phyloP scores from a whole-genome alignment of 2,113 vertebrate genomes.

The Prunella himalayana region DNA sequence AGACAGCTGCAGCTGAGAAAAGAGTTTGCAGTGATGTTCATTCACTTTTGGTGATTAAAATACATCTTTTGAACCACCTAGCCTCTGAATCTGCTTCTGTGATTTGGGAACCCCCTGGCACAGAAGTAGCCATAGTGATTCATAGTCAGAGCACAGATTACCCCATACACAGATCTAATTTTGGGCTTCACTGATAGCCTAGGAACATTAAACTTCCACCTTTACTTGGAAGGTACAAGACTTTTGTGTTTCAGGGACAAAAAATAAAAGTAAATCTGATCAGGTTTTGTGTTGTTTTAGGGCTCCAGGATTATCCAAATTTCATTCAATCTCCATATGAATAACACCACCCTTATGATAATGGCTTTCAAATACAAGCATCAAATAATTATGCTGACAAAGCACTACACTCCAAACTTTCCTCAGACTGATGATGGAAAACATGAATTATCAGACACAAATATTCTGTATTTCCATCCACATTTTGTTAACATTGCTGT shows the following conservation, averaged over 20 bases:
- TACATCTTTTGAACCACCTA: neutral
- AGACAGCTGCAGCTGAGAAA: neutral
- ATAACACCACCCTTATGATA: neutral
- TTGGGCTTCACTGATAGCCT: neutral
- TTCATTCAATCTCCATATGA: neutral
- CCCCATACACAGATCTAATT: neutral
- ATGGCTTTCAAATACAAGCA: neutral
- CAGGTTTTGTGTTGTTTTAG: neutral
- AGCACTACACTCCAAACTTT: neutral
- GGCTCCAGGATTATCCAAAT: neutral
- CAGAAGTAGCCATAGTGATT: neutral
- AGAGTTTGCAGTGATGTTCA: neutral
- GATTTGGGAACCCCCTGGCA: neutral
- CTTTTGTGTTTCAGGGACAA: neutral
- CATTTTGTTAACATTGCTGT: neutral
- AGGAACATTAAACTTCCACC: neutral
- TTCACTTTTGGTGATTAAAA: neutral
- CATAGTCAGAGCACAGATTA: neutral
- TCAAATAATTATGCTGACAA: neutral
- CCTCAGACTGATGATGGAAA: neutral
- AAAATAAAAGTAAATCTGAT: neutral
- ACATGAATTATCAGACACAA: neutral
- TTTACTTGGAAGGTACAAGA: neutral
- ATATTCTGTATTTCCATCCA: constrained; percentile 12
- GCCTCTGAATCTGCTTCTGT: neutral